Conservation (phyloP, 2,888 invertebrate genomes). For the Epirrita christyi region DNA sequence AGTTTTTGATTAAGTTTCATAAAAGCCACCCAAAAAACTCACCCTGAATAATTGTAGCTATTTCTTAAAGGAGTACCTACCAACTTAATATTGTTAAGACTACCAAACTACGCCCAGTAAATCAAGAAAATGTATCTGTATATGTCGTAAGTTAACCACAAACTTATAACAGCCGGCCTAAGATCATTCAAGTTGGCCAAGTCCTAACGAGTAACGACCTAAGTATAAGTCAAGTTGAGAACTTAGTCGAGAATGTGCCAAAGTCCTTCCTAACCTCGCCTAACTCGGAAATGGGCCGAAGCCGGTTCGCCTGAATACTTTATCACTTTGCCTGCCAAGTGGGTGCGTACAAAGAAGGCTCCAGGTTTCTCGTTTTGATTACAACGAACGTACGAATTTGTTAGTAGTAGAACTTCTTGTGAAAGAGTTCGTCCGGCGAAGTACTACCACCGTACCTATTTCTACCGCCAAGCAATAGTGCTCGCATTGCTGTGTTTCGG, state of each 20-base stretch:
- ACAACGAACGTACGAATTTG: too few relatives aligned
- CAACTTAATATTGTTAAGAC: neutral
- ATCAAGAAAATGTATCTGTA: constrained; percentile 3
- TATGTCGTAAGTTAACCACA: constrained; percentile 6
- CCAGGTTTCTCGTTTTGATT: too few relatives aligned
- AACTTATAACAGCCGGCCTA: constrained; percentile 28
- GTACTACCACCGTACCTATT: too few relatives aligned
- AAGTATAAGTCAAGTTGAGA: constrained; percentile 44
- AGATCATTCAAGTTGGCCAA: constrained; percentile 42
- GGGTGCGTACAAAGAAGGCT: neutral
- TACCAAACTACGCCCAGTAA: neutral
- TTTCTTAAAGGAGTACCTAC: too few relatives aligned
- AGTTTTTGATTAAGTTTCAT: too few relatives aligned
- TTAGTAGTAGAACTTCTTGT: too few relatives aligned
- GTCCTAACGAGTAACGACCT: constrained; percentile 54
- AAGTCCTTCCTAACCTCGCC: constrained; percentile 25
- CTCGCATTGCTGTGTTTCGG: too few relatives aligned
- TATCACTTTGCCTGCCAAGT: constrained; percentile 39
- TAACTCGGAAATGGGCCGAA: constrained; percentile 46
- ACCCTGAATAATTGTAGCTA: too few relatives aligned
- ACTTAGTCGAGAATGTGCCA: constrained; percentile 47
- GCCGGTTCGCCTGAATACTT: constrained; percentile 42
- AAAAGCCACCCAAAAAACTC: too few relatives aligned
- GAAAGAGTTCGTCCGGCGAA: too few relatives aligned
- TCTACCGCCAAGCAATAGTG: too few relatives aligned